Percentiles rank a stretch among this genome's conserved stretches.
phyloP scores from a whole-genome alignment of 2,113 vertebrate genomes.

The Petrocephalus zakoni region DNA sequence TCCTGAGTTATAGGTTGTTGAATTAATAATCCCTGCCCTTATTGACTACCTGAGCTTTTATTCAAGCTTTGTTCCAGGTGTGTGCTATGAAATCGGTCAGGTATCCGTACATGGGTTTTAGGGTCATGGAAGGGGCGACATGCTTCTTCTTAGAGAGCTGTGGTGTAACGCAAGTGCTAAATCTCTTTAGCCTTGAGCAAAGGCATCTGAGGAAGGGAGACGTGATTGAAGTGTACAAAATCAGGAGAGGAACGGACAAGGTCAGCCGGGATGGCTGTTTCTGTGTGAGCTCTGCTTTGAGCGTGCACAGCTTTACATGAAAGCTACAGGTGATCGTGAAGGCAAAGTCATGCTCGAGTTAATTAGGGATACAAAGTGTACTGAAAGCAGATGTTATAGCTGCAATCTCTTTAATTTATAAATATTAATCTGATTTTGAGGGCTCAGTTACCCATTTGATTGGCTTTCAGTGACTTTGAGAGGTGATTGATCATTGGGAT shows the following conservation, averaged over 20 bases:
- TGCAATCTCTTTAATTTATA: background rate
- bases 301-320: background rate
- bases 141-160: background rate
- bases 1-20: background rate
- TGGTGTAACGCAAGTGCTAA: background rate
- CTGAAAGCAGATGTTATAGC: background rate
- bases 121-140: background rate
- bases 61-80: background rate
- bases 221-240: background rate
- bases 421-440: background rate
- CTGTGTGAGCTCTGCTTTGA: background rate
- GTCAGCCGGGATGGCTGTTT: background rate
- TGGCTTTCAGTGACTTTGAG: background rate
- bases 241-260: background rate
- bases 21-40: background rate
- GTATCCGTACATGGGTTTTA: background rate
- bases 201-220: background rate
- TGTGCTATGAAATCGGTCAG: background rate
- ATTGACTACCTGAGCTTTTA: background rate
- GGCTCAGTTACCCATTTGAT: background rate
- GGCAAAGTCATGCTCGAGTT: background rate
- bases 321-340: background rate
- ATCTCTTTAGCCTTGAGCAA: conserved; percentile 6
- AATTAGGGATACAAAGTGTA: background rate
- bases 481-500: background rate